These are phyloP conservation scores for Calameuta filiformis DNA, from an alignment of 2,888 invertebrate genomes.

Conservation along the genomic window DNA sequence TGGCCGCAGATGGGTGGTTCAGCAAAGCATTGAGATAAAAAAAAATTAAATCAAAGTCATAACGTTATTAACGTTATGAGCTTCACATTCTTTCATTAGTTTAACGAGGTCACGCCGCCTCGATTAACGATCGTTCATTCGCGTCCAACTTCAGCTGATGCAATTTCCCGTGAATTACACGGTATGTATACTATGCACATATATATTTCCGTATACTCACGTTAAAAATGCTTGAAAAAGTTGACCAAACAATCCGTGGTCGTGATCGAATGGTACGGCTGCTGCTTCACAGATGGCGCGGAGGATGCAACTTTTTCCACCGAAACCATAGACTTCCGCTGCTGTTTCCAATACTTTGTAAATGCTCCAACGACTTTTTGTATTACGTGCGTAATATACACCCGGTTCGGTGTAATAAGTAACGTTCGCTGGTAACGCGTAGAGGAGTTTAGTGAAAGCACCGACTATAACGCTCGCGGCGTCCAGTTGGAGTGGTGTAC, in stretches of 20 bases:
- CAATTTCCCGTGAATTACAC: too few relatives aligned
- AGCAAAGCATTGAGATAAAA: too few relatives aligned
- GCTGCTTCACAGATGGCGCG: slow-evolving; percentile 84
- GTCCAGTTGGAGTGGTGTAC: slow-evolving; percentile 63
- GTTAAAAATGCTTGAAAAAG: slow-evolving; percentile 80
- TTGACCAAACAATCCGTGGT: slow-evolving; percentile 80
- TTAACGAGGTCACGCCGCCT: too few relatives aligned
- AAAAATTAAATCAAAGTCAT: too few relatives aligned
- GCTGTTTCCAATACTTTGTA: slow-evolving; percentile 74
- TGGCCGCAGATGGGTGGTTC: too few relatives aligned
- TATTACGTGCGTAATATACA: slow-evolving; percentile 41
- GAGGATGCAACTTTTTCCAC: slow-evolving; percentile 74
- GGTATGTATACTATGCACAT: neutral
- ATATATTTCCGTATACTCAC: slow-evolving; percentile 34
- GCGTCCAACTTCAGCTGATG: too few relatives aligned
- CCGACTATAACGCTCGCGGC: slow-evolving; percentile 64
- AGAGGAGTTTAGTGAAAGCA: slow-evolving; percentile 62
- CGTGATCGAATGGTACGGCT: slow-evolving; percentile 74
- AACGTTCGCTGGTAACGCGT: slow-evolving; percentile 61
- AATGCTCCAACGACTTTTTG: slow-evolving; percentile 70
- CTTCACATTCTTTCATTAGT: too few relatives aligned
- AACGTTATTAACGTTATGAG: too few relatives aligned
- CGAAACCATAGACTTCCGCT: slow-evolving; percentile 64
- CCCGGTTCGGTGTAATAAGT: slow-evolving; percentile 59
- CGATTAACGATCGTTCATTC: too few relatives aligned